Base-by-base conservation (phyloP, 2,888 invertebrate genomes). In the Pherbina coryleti region DNA sequence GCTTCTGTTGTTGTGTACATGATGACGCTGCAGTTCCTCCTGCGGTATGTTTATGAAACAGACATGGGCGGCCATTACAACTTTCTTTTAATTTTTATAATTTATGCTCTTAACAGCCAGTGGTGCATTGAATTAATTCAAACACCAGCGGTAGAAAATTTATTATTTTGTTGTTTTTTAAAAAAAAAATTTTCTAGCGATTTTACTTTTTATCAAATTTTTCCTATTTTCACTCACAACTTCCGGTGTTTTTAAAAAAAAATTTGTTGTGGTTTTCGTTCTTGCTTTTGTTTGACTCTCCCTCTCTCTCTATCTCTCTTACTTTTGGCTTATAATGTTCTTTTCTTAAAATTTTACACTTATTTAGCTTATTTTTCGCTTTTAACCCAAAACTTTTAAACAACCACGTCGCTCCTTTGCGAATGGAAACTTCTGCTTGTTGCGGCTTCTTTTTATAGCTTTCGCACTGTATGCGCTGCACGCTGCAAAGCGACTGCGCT, bases 371-470 rank as follows among this genome's bases (percentile, higher is more conserved):
- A 62, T 62, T 17, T 55, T 5, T n/a, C 62, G 14, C 62, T 28
- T 62, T 71, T 37, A 44, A 31, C 17, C 17, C 64, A 49, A 51
- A 69, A 75, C 67, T 51, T 72, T 71, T 55, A 81, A 73, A 79
- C 84, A 82, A 75, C 75, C 76, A 77, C 85, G 84, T 82, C 82
- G 84, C 84, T 84, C 84, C 83, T 82, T 82, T 83, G 83, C 85
- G 85, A 87, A 85, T 88, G 88, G 84, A 85, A 85, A 84, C 85
- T 83, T 84, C 85, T 84, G 81, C 82, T 75, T 81, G 66, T 81
- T 80, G 84, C 84, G 82, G 86, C 86, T 81, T 82, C 79, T 83
- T 88, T 87, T 86, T 88, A 88, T 89, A 88, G 85, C 80, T 84
- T 87, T 77, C 73, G 19, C 25, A 9, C n/a, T n/a, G 31, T 9